phyloP scores from a whole-genome alignment of 2,797 vertebrate species.

The Garrulus glandarius region DNA sequence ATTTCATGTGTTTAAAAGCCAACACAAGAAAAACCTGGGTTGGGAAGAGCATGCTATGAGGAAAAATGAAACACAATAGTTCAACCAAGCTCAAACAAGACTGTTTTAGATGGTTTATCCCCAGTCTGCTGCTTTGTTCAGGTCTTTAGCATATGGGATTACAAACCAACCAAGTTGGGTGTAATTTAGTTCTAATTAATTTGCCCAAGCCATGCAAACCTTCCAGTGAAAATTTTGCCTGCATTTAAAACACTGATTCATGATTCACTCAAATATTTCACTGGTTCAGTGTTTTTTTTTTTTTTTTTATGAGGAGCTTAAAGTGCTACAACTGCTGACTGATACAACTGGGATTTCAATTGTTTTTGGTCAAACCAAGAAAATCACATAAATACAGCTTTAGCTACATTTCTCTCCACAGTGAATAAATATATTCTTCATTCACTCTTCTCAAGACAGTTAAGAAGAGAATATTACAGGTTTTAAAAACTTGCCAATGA shows the following conservation, averaged over 20 bases:
- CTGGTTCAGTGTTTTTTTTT: neutral
- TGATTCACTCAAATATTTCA: neutral
- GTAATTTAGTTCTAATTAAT: neutral
- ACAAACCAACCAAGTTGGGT: neutral
- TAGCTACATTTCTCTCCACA: neutral
- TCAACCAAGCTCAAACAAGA: neutral
- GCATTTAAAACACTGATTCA: neutral
- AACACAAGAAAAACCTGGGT: neutral
- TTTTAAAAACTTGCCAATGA: neutral
- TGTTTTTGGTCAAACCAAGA: neutral
- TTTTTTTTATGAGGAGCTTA: no score
- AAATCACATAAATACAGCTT: neutral
- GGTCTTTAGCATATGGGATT: neutral
- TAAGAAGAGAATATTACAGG: neutral
- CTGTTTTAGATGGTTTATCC: neutral
- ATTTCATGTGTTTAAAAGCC: neutral
- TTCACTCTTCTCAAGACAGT: neutral
- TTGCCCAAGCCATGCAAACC: neutral
- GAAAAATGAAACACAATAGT: neutral
- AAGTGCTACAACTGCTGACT: neutral
- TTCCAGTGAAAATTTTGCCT: neutral
- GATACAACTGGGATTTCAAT: neutral
- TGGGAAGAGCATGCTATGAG: neutral
- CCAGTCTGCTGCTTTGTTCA: neutral
- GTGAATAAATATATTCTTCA: neutral